phyloP scores from a whole-genome alignment of 2,797 vertebrate species.

The Vultur gryphus region DNA sequence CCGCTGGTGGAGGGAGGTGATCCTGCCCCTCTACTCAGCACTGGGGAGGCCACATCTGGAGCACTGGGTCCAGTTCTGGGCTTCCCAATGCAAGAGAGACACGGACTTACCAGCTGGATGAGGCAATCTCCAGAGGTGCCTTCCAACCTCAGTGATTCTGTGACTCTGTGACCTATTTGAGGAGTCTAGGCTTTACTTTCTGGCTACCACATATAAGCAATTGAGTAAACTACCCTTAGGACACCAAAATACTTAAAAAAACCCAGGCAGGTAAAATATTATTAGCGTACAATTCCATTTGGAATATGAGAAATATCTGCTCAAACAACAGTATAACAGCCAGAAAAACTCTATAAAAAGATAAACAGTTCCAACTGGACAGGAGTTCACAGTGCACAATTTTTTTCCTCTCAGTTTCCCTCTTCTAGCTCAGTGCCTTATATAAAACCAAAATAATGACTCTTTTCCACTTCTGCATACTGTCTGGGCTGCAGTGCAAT shows the following conservation, averaged over 20 bases:
- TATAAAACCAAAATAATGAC: not conserved
- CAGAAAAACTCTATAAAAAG: not conserved
- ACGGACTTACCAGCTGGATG: accelerated
- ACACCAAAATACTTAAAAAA: not conserved
- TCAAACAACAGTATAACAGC: not conserved
- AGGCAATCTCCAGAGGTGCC: not conserved
- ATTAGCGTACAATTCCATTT: not conserved
- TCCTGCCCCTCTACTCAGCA: not conserved
- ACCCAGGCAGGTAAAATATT: not conserved
- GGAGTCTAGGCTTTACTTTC: not conserved
- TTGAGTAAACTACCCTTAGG: not conserved
- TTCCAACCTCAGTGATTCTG: not conserved
- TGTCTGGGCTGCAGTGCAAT: not conserved
- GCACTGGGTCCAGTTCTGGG: not conserved
- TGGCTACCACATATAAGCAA: not conserved
- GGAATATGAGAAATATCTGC: not conserved
- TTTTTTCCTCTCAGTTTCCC: not conserved
- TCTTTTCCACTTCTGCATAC: not conserved
- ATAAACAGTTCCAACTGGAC: not conserved
- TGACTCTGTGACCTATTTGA: not conserved
- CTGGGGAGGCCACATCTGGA: not conserved
- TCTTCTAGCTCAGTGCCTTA: not conserved
- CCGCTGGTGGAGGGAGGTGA: not conserved
- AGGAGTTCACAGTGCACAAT: not conserved
- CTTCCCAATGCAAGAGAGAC: not conserved